A percentile compares a stretch with the other conserved stretches of the same genome.
Conservation (phyloP, 2,113 vertebrate species). For the Crotophaga sulcirostris region DNA sequence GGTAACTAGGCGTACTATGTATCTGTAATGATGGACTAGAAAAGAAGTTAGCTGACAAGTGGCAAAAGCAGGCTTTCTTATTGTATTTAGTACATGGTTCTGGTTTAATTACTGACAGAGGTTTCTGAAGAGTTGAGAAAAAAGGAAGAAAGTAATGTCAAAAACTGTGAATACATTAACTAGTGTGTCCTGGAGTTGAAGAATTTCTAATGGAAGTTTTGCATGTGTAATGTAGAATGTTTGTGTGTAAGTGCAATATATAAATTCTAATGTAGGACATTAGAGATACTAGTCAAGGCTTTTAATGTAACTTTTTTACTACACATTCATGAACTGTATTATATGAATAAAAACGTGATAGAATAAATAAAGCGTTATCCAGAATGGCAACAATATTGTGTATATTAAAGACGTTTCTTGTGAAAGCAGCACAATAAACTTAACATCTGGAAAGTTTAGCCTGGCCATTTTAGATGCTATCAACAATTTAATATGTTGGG, state of each 20-base stretch:
- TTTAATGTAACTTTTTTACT: neutral
- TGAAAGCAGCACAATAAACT: neutral
- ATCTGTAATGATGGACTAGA: neutral
- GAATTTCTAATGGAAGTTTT: neutral
- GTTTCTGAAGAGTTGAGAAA: neutral
- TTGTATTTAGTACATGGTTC: neutral
- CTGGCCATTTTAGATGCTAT: neutral
- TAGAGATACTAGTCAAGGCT: neutral
- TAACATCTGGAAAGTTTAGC: neutral
- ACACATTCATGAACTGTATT: neutral
- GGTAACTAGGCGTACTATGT: constrained; percentile 27
- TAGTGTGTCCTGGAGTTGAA: neutral
- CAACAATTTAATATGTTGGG: neutral
- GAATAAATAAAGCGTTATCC: neutral
- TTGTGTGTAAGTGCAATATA: neutral
- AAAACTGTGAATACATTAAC: neutral
- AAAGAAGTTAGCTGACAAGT: neutral
- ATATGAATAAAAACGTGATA: neutral
- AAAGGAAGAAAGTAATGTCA: neutral
- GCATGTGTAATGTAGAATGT: neutral
- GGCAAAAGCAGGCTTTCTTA: neutral
- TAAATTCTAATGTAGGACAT: neutral
- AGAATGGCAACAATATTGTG: neutral
- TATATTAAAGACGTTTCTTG: neutral
- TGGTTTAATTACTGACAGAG: neutral